Conservation (phyloP, 2,113 vertebrate species). For the Panurus biarmicus region DNA sequence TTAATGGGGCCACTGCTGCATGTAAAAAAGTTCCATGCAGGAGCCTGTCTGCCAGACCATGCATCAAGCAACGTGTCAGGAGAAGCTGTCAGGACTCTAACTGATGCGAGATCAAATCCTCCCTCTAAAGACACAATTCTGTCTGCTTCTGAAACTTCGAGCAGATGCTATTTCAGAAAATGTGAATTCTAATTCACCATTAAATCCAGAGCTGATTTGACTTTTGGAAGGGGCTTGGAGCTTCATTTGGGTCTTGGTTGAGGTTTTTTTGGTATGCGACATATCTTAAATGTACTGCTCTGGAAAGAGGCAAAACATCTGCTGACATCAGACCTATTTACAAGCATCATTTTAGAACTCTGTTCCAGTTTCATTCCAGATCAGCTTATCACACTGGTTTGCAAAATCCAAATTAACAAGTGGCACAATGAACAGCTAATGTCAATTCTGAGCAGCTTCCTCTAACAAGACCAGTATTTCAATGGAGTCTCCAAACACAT, state of each 20-base stretch:
- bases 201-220: background rate
- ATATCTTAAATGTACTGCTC: background rate
- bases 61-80: background rate
- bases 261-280: accelerated
- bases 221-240: background rate
- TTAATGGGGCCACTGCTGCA: background rate
- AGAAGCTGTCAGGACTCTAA: background rate
- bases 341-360: background rate
- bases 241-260: background rate
- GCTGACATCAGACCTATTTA: background rate
- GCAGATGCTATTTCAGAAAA: background rate
- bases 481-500: background rate
- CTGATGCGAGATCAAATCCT: background rate
- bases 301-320: background rate
- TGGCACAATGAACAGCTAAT: background rate
- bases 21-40: background rate
- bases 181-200: background rate
- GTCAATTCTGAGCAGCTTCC: background rate
- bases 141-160: background rate
- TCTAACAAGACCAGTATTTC: background rate
- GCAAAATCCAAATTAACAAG: background rate
- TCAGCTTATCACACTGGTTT: background rate
- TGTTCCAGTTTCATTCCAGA: background rate
- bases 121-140: background rate
- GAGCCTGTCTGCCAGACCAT: background rate